These are phyloP conservation scores for Coelopa frigida DNA, from an alignment of 1,140 invertebrate genomes.

Conservation along the genomic window DNA sequence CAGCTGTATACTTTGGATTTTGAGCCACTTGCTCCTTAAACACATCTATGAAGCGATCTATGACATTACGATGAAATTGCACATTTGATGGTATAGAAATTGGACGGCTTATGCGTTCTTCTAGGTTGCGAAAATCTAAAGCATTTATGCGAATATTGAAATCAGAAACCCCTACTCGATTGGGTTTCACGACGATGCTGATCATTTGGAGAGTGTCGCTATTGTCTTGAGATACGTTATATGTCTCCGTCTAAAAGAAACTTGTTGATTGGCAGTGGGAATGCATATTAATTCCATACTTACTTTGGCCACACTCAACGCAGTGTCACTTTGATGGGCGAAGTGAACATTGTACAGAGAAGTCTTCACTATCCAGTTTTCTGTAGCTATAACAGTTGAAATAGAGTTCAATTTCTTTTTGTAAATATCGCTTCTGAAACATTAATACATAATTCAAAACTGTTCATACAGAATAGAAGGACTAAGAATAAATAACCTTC, in stretches of 20 bases:
- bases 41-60: slow-evolving; percentile 76
- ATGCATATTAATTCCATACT: no score
- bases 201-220: slow-evolving; percentile 67
- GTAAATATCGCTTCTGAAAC: slow-evolving; percentile 26
- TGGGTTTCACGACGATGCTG: slow-evolving; percentile 68
- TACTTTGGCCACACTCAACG: slow-evolving; percentile 61
- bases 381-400: slow-evolving; percentile 66
- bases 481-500: slow-evolving; percentile 26
- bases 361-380: slow-evolving; percentile 85
- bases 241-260: slow-evolving; percentile 58
- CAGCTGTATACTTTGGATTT: slow-evolving; percentile 63
- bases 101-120: slow-evolving; percentile 64
- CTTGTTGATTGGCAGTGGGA: no score
- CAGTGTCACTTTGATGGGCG: slow-evolving; percentile 70
- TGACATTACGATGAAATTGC: slow-evolving; percentile 67
- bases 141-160: slow-evolving; percentile 71
- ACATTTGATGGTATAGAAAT: slow-evolving; percentile 71
- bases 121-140: slow-evolving; percentile 68
- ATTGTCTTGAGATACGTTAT: slow-evolving; percentile 56
- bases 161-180: slow-evolving; percentile 47
- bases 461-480: slow-evolving; percentile 10
- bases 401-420: slow-evolving; percentile 61
- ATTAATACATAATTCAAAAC: no score
- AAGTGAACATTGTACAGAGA: slow-evolving; percentile 66
- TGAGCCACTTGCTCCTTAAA: slow-evolving; percentile 68